Evolutionary conservation across 2,888 invertebrate species (phyloP), one percentile per base, ranked within the genome.

Genomic region (Caenorhabditis panamensis): DNA sequence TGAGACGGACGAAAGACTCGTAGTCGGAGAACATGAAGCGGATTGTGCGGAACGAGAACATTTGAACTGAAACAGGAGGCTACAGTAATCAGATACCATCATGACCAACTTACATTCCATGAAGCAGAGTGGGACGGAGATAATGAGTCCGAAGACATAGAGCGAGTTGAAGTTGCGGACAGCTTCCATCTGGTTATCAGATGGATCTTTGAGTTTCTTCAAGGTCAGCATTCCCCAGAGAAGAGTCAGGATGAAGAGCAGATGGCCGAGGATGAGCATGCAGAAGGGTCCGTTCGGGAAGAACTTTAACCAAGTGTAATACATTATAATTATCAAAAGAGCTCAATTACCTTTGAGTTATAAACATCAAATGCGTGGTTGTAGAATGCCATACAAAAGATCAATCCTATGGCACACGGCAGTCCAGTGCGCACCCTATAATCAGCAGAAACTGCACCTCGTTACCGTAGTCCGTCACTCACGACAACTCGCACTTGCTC

Each of bases 21-120:
- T 56, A 73, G n/a, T 73, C 63, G 47, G 73, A 62, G 59, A 79
- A 73, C 73, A 79, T 62, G 67, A 72, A 79, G 18, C 67, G 76
- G 18, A 44, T 18, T 0, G 49, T 6, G 28, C 26, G 64, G n/a
- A 41, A 56, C 16, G 51, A 37, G 41, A 66, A 41, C 63, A 77
- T 63, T 56, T 77, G 56, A 58, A 69, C 63, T 77, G 37, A 41
- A 73, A 66, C 11, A 20, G 11, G 2, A 18, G 4, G 1, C 49
- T 49, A 1, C 16, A n/a, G 2, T 37, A 18, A 26, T 26, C 1
- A 16, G n/a, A 9, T 18, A 18, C 24, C 18, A n/a, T 13, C 26
- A n/a, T 1, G 47, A 26, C 6, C 2, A 18, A 54, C 56, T 62
- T 47, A 68, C 68, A 77, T 68, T 58, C 62, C 54, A 76, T 67